Percentiles rank a stretch among this genome's conserved stretches.
phyloP scores from a whole-genome alignment of 2,888 invertebrate genomes.

The Erannis defoliaria region DNA sequence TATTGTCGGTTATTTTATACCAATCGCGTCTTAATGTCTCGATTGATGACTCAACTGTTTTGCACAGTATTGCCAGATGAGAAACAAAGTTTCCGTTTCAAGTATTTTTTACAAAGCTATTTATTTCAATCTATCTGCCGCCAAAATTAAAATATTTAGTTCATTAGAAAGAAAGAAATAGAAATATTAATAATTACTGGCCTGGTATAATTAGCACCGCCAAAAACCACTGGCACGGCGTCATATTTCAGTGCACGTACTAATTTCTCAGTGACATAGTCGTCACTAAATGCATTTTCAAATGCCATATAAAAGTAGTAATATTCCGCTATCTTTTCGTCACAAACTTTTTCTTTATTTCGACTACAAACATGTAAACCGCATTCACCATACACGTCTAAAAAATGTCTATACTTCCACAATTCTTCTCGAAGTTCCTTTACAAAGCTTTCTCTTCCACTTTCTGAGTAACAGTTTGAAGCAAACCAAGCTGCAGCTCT shows the following conservation, averaged over 20 bases:
- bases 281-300: conserved; percentile 69
- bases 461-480: conserved; percentile 49
- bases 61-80: too few relatives aligned
- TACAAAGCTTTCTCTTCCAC: conserved; percentile 42
- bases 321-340: conserved; percentile 50
- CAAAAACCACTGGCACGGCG: conserved; percentile 90
- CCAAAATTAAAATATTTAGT: too few relatives aligned
- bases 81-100: too few relatives aligned
- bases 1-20: too few relatives aligned
- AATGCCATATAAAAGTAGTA: conserved; percentile 72
- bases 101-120: too few relatives aligned
- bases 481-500: conserved; percentile 61
- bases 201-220: conserved; percentile 80
- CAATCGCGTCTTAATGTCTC: too few relatives aligned
- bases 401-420: conserved; percentile 25
- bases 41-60: too few relatives aligned
- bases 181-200: conserved; percentile 41
- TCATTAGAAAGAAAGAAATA: too few relatives aligned
- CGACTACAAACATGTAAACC: conserved; percentile 45
- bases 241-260: conserved; percentile 69
- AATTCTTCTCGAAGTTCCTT: conserved; percentile 40
- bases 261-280: conserved; percentile 69
- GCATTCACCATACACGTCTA: conserved; percentile 54
- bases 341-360: conserved; percentile 53
- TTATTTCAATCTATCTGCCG: too few relatives aligned